Evolutionary conservation across 2,888 invertebrate species (phyloP).

Genomic region (Diarsia dahlii): DNA sequence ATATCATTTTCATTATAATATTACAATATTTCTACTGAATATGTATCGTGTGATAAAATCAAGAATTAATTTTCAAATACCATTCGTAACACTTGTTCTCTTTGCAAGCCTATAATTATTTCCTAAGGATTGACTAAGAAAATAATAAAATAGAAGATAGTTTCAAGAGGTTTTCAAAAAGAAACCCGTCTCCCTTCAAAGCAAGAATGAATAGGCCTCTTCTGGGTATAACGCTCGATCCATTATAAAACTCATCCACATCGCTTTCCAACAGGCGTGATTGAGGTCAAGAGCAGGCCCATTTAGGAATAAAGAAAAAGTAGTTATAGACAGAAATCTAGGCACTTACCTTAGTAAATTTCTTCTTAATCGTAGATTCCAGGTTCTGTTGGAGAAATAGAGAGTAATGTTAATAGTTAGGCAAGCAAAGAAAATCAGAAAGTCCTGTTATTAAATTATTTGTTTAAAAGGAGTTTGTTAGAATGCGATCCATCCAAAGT

Average conservation of each 20-base stretch:
- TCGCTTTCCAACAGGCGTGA: too few species aligned
- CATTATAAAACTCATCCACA: too few species aligned
- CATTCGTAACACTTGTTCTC: neutral
- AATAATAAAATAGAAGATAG: neutral
- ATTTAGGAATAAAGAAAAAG: neutral
- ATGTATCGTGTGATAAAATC: conserved; percentile 14
- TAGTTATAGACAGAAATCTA: neutral
- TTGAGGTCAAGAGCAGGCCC: too few species aligned
- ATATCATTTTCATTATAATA: conserved; percentile 7
- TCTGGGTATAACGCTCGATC: too few species aligned
- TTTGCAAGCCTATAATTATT: neutral
- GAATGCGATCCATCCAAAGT: conserved; percentile 68
- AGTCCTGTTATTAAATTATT: conserved; percentile 48
- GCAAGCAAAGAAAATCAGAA: conserved; percentile 62
- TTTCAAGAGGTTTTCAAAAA: neutral
- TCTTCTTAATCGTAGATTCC: conserved; percentile 66
- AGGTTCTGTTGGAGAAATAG: conserved; percentile 64
- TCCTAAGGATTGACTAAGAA: neutral
- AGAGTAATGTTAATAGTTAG: conserved; percentile 67
- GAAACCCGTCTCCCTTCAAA: too few species aligned
- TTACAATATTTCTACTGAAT: conserved; percentile 29
- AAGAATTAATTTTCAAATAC: conserved; percentile 4
- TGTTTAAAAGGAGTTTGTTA: conserved; percentile 51
- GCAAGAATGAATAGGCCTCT: too few species aligned
- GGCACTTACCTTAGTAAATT: conserved; percentile 63